phyloP scores from a whole-genome alignment of 2,113 vertebrate species.

The Amphilophus citrinellus region DNA sequence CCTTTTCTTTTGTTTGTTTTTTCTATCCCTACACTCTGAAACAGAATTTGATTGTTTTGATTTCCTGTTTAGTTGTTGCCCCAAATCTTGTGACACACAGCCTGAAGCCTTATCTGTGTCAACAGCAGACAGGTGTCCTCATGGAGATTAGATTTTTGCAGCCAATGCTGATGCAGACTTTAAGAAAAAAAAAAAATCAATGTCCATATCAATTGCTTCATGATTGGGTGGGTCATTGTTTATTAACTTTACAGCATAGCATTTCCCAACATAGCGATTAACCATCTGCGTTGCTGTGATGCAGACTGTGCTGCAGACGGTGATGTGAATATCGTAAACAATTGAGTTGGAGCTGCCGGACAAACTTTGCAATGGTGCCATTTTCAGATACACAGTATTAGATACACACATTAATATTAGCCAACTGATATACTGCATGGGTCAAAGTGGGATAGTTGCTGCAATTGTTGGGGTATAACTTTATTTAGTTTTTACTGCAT shows the following conservation, averaged over 20 bases:
- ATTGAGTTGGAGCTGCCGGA: neutral
- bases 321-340: neutral
- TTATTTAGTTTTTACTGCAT: conserved; percentile 25
- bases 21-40: conserved; percentile 53
- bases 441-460: neutral
- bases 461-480: conserved; percentile 21
- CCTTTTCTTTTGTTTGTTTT: neutral
- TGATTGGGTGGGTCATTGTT: neutral
- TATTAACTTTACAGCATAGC: neutral
- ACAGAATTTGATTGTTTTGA: conserved; percentile 76
- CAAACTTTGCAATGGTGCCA: neutral
- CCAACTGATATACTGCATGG: too few species aligned
- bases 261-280: neutral
- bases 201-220: neutral
- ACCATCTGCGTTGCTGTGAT: neutral
- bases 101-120: conserved; percentile 58
- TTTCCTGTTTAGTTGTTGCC: conserved; percentile 73
- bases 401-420: too few species aligned
- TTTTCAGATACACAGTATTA: too few species aligned
- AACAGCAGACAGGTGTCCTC: conserved; percentile 54
- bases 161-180: neutral
- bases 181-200: neutral
- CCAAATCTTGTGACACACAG: conserved; percentile 55
- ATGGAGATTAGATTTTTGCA: conserved; percentile 38
- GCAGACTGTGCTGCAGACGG: neutral